phyloP scores from a whole-genome alignment of 2,797 vertebrate species.

The Paramormyrops hopkinsi region DNA sequence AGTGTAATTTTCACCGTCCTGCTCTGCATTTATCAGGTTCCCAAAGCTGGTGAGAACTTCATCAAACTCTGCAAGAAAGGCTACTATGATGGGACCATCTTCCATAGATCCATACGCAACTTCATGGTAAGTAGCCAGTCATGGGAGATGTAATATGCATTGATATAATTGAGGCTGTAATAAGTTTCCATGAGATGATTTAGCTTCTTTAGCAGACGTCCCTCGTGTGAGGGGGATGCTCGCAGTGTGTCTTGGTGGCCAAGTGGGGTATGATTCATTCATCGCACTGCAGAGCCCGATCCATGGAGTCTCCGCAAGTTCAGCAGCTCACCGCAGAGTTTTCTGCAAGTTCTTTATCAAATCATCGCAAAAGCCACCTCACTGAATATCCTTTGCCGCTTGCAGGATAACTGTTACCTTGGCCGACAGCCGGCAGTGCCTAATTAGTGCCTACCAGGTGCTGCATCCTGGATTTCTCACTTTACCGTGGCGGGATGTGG shows the following conservation, averaged over 20 bases:
- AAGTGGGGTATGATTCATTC: not conserved
- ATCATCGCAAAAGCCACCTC: not conserved
- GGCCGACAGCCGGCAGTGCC: not conserved
- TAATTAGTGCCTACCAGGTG: not conserved
- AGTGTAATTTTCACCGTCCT: not conserved
- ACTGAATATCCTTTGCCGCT: not conserved
- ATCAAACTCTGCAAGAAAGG: conserved; percentile 83
- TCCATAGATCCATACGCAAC: conserved; percentile 92
- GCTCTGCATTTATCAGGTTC: conserved; percentile 59
- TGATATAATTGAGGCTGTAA: not conserved
- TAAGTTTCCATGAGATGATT: not conserved
- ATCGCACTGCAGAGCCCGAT: not conserved
- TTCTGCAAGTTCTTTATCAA: not conserved
- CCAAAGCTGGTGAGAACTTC: conserved; percentile 92
- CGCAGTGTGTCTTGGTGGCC: not conserved
- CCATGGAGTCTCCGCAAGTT: not conserved
- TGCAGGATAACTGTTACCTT: not conserved
- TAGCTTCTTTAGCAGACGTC: not conserved
- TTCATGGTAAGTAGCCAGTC: conserved; percentile 75
- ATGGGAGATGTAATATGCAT: not conserved
- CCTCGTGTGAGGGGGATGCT: not conserved
- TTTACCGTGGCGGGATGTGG: not conserved
- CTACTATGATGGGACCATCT: conserved; percentile 83
- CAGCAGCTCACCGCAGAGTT: not conserved
- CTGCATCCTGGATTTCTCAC: not conserved